Base-by-base conservation (phyloP, 23 tunicate genomes). In the Styela clava region DNA sequence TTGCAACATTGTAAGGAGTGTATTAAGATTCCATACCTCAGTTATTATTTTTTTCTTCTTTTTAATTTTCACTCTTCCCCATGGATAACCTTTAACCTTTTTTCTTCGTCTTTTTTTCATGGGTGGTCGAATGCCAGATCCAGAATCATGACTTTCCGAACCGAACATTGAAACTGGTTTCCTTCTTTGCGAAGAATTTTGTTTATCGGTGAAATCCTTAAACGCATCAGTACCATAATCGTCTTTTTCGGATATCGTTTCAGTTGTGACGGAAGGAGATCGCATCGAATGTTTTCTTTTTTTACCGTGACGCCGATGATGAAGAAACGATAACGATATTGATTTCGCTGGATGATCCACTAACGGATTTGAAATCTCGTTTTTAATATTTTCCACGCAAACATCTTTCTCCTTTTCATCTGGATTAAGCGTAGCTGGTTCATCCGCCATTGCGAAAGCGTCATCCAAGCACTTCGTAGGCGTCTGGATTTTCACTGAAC, bases 31-130 rank as follows among this genome's bases (percentile, higher is more conserved):
- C 56, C 56, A 5, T 12, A 44, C 56, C 56, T 44, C 56, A 5
- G 56, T 44, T 44, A 44, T 44, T 5, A 44, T 44, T 44, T 44
- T 74, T 32, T 89, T 89, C 73, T 85, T 89, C 78, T 81, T 81
- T 62, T 85, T 89, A 56, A 69, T 80, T 51, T 79, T 85, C n/a
- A 85, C 78, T 1, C 69, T 34, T 26, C 89, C 89, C 95, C 95
- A 89, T 52, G 95, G 95, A 32, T 89, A 89, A 19, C 82, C 95
- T 67, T 89, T 89, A 5, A 89, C 95, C 62, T 89, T 89, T 31
- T 88, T 64, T 34, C 83, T 74, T 56, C 95, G 68, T 35, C 72
- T 78, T 34, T 84, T 85, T 51, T 80, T 79, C 32, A 28, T 34
- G 19, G 69, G 63, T 25, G 81, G 81, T 16, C 52, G 78, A 33